Base-by-base conservation (phyloP, 2,797 vertebrate genomes). In the Pitangus sulphuratus region DNA sequence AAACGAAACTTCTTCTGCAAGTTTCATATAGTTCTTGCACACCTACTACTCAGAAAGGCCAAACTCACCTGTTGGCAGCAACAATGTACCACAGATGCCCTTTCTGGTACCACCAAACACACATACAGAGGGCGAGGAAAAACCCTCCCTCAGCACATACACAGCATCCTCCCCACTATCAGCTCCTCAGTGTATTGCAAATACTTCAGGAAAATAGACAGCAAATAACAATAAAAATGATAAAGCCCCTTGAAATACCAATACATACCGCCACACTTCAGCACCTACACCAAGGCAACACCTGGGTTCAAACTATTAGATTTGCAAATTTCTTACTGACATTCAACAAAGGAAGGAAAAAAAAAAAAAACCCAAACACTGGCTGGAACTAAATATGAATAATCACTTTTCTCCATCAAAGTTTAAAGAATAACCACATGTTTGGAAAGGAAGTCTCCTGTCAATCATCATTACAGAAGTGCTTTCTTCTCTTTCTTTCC, bases 371-470 rank as follows among this genome's bases (percentile, higher is more conserved):
- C 9, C 35, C 11, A 9, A 4, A 28, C 33, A 45, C 18, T 17
- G 44, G 1, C 50, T 82, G 72, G 54, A 93, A 84, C 35, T 62
- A 71, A 54, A 54, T 42, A 87, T 22, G 75, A 92, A 83, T 53
- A 94, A 93, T 81, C 48, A 70, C 51, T 81, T 69, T 60, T 69
- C 65, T 48, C 61, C 45, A 76, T n/a, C 37, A 39, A 58, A 3
- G 3, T 54, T 84, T 87, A 89, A 66, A 79, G 77, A 92, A 66
- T 44, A 50, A 91, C 20, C 2, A 10, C 33, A 48, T 0, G 0
- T 81, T 83, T 91, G 65, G 72, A 91, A 94, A 91, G 82, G 76
- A 96, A 93, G 69, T 51, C 35, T 89, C 84, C 57, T 84, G 84
- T 58, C 89, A 93, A 88, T 95, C 92, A 88, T 72, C 79, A 58